Conservation (phyloP, 1,140 invertebrate species). For the Centruroides vittatus region DNA sequence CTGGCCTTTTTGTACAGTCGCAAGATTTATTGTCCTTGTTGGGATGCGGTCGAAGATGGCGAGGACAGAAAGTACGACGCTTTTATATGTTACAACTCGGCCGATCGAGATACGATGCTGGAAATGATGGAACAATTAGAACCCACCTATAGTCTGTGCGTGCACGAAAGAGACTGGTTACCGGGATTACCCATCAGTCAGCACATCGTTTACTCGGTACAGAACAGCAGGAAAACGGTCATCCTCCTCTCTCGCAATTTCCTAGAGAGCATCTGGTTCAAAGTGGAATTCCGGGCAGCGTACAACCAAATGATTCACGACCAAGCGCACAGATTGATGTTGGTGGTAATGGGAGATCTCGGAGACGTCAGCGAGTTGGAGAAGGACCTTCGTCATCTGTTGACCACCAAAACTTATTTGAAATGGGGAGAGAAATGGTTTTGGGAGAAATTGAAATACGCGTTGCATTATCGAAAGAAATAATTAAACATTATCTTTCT, state of each 20-base stretch:
- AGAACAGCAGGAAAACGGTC: constrained; percentile 70
- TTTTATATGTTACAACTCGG: constrained; percentile 67
- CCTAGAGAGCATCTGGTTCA: constrained; percentile 80
- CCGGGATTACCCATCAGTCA: constrained; percentile 59
- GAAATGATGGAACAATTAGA: constrained; percentile 47
- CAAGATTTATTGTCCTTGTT: not conserved
- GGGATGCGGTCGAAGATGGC: constrained; percentile 42
- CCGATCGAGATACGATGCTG: constrained; percentile 48
- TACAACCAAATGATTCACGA: constrained; percentile 35
- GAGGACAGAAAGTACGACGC: constrained; percentile 63
- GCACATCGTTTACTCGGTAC: constrained; percentile 78
- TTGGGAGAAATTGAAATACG: constrained; percentile 27
- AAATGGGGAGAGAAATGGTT: constrained; percentile 20
- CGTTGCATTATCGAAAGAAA: constrained; percentile 19
- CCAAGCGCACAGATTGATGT: constrained; percentile 41
- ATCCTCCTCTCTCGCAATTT: constrained; percentile 84
- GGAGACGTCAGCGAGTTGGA: constrained; percentile 18
- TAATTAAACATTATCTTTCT: not conserved
- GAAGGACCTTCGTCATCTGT: constrained; percentile 22
- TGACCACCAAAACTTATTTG: constrained; percentile 34
- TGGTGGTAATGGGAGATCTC: constrained; percentile 62
- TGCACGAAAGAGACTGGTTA: constrained; percentile 80
- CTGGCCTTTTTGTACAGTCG: not conserved
- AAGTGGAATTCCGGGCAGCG: constrained; percentile 70
- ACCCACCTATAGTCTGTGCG: constrained; percentile 50